Percentiles rank a stretch among this genome's conserved stretches.
Evolutionary conservation across 1,140 invertebrate genomes (phyloP).

Genomic region (Heliconius eleuchia): DNA sequence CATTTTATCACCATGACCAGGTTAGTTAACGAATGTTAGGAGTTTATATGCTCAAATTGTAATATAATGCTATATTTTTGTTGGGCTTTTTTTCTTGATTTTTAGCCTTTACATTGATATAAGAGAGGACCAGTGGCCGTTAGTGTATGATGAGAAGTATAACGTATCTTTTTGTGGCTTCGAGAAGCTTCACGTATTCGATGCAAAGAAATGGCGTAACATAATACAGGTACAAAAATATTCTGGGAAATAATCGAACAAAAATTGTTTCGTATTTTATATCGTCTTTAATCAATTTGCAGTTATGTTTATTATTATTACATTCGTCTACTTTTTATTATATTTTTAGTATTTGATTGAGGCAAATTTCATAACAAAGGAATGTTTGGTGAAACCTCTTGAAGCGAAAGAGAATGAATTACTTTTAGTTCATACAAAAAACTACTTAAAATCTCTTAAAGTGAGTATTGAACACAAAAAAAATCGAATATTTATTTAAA

Average conservation of each 20-base stretch:
- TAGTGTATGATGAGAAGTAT: conserved; percentile 90
- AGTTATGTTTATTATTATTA: too few species aligned
- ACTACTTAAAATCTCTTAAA: conserved; percentile 87
- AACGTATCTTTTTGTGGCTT: conserved; percentile 91
- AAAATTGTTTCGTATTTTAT: background rate
- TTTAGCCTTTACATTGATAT: conserved; percentile 75
- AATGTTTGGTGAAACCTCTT: conserved; percentile 83
- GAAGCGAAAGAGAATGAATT: conserved; percentile 88
- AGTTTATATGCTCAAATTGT: background rate
- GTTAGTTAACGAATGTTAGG: conserved; percentile 22
- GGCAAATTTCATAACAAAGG: conserved; percentile 78
- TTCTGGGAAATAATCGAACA: background rate
- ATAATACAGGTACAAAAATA: conserved; percentile 84
- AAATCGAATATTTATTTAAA: background rate
- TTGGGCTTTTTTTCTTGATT: conserved; percentile 21
- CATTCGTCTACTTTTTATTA: background rate
- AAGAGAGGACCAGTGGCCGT: conserved; percentile 83
- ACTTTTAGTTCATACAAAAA: conserved; percentile 86
- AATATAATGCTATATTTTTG: background rate
- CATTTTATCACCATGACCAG: conserved; percentile 40
- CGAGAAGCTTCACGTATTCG: conserved; percentile 94
- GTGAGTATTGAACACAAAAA: conserved; percentile 58
- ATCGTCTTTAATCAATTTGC: too few species aligned
- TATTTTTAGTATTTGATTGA: conserved; percentile 82
- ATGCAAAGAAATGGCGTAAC: conserved; percentile 92